Evolutionary conservation across 2,113 vertebrate genomes (phyloP), one percentile per base, ranked within the genome.

Genomic region (Hucho hucho): DNA sequence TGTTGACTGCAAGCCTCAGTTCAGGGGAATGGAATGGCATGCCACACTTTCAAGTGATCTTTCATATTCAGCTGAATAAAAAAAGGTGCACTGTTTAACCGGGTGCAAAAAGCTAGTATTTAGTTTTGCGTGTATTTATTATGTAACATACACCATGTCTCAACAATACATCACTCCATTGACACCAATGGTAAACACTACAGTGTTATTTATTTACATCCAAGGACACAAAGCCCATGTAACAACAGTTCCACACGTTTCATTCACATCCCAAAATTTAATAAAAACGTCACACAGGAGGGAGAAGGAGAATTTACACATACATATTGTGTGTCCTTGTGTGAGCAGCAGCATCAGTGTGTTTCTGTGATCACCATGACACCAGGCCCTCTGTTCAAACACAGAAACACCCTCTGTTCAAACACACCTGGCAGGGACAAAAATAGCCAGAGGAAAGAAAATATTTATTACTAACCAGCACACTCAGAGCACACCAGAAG

Each of bases 401-500:
- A 43, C 37, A 43, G 37, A 43, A 43, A 43, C 37, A 43, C 49
- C 49, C 6, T 70, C 58, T 81, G 72, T 71, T 79, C 77, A 29
- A 37, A 82, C 69, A 73, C 77, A 84, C 77, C 83, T 78, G 72
- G 70, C 58, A 32, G 75, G 69, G 72, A 79, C 84, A 83, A 86
- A 86, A 90, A 88, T 84, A 88, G 61, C 16, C 24, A 64, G 58
- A 75, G 59, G 68, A 56, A 59, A 64, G 16, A 26, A 24, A 49
- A 70, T 64, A 70, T 63, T 6, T 29, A 75, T 1, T 74, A 64
- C 49, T 49, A 79, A 79, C n/a, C 64, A 66, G 65, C 18, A 79
- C 70, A 82, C 71, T 81, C 56, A 72, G 84, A 86, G 79, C 86
- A 81, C 83, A 75, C 83, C 75, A 86, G 86, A 83, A 90, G 26